These are phyloP conservation scores for Corythornis vintsioides DNA, from an alignment of 2,113 vertebrate genomes.

Conservation along the genomic window DNA sequence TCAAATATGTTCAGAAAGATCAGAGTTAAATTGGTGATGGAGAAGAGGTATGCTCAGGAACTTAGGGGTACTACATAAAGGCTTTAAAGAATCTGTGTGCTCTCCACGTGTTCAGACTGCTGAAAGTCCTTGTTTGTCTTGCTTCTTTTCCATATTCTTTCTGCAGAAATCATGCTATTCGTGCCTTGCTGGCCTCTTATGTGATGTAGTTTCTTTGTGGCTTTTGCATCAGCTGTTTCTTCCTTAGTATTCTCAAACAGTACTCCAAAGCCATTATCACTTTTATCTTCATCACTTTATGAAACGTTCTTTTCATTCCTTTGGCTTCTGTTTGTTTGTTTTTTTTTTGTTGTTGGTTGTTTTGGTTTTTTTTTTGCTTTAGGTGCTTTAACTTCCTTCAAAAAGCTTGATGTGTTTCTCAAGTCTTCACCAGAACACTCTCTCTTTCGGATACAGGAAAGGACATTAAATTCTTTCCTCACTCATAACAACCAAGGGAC, in stretches of 20 bases:
- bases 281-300: neutral
- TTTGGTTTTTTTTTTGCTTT: neutral
- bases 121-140: neutral
- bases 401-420: neutral
- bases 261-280: neutral
- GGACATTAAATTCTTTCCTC: neutral
- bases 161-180: neutral
- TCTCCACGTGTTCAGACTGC: neutral
- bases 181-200: neutral
- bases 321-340: neutral
- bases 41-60: neutral
- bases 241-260: neutral
- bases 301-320: neutral
- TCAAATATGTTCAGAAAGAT: neutral
- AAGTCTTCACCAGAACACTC: neutral
- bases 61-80: neutral
- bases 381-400: neutral
- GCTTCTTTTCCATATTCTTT: neutral
- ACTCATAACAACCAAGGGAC: neutral
- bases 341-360: too few species aligned
- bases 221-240: neutral
- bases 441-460: neutral
- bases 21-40: neutral
- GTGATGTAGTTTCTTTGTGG: rapidly evolving
- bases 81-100: neutral